Conservation (phyloP, 2,113 vertebrate species). For the Muntiacus reevesi region DNA sequence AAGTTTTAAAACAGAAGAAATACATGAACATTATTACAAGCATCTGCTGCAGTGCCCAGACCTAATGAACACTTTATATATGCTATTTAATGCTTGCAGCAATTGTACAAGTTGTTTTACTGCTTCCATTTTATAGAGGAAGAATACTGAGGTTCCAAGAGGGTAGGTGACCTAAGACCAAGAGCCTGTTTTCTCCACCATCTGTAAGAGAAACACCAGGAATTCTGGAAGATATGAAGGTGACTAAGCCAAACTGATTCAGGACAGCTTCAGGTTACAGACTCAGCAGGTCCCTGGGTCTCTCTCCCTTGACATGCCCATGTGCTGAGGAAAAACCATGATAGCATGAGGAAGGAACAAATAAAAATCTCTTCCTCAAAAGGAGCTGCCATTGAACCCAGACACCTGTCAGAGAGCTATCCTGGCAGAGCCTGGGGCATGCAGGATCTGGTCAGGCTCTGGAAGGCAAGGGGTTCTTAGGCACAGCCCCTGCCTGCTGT, state of each 20-base stretch:
- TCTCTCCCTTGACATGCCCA: not conserved
- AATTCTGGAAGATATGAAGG: not conserved
- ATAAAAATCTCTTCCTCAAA: not conserved
- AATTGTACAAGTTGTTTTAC: not conserved
- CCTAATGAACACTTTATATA: not conserved
- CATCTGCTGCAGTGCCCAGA: not conserved
- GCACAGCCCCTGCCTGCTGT: not conserved
- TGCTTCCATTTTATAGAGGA: not conserved
- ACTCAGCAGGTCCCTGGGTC: not conserved
- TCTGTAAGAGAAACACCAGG: not conserved
- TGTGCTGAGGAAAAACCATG: not conserved
- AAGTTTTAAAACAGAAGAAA: not conserved
- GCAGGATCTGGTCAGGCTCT: not conserved
- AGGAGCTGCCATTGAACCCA: not conserved
- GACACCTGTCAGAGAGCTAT: not conserved
- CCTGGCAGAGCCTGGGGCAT: not conserved
- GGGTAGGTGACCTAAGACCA: not conserved
- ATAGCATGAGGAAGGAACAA: not conserved
- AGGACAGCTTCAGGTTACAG: not conserved
- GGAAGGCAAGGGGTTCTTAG: not conserved
- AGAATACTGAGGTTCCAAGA: not conserved
- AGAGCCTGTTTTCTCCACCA: not conserved
- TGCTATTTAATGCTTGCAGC: not conserved
- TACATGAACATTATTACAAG: not conserved
- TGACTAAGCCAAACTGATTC: not conserved